A percentile compares a stretch with the other conserved stretches of the same genome.
Evolutionary conservation across 2,888 invertebrate genomes (phyloP).

Genomic region (Pandemis cinnamomeana): DNA sequence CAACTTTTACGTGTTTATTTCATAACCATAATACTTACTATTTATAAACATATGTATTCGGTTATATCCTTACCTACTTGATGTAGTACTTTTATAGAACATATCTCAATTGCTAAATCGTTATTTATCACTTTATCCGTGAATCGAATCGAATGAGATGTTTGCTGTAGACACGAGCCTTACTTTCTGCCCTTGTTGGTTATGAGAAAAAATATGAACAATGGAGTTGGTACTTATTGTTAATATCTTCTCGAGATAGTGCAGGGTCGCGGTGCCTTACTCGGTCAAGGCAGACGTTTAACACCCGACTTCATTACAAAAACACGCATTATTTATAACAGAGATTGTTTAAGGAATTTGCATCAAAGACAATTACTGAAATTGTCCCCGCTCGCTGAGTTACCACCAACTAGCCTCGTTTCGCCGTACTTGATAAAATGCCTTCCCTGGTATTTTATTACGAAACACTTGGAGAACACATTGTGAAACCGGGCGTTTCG

Average conservation of each 20-base stretch:
- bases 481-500: slow-evolving; percentile 58
- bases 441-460: slow-evolving; percentile 61
- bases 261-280: slow-evolving; percentile 57
- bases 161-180: slow-evolving; percentile 49
- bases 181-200: slow-evolving; percentile 63
- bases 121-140: neutral
- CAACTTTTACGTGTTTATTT: too few relatives aligned
- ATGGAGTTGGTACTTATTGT: slow-evolving; percentile 60
- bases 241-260: slow-evolving; percentile 56
- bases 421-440: slow-evolving; percentile 56
- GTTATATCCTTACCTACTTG: too few relatives aligned
- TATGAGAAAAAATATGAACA: slow-evolving; percentile 60
- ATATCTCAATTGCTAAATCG: neutral
- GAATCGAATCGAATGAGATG: slow-evolving; percentile 6
- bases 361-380: slow-evolving; percentile 44
- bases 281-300: slow-evolving; percentile 63
- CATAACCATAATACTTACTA: too few relatives aligned
- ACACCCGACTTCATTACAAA: slow-evolving; percentile 45
- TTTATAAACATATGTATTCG: too few relatives aligned
- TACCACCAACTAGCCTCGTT: slow-evolving; percentile 47
- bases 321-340: slow-evolving; percentile 40
- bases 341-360: slow-evolving; percentile 39
- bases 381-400: slow-evolving; percentile 41
- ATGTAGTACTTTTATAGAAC: neutral
- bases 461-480: slow-evolving; percentile 56